Conservation (phyloP, 2,888 invertebrate genomes). For the Drosophila tanythrix region DNA sequence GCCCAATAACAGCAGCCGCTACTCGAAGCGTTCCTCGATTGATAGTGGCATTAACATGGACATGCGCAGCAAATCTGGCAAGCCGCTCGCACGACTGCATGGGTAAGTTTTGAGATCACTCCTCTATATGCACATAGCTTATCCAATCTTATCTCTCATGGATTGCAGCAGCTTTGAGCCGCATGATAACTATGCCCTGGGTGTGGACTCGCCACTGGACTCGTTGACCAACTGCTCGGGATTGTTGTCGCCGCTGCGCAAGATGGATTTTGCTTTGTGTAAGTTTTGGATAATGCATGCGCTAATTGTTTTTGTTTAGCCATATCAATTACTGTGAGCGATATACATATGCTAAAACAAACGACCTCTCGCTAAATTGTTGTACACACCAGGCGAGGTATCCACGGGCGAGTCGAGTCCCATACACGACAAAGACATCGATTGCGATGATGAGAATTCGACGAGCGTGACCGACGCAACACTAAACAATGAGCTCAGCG, state of each 20-base stretch:
- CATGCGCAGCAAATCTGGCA: conserved; percentile 85
- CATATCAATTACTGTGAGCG: conserved; percentile 14
- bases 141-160: background rate
- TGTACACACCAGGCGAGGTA: conserved; percentile 83
- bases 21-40: conserved; percentile 91
- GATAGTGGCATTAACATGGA: conserved; percentile 92
- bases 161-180: conserved; percentile 79
- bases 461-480: conserved; percentile 83
- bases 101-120: conserved; percentile 62
- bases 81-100: conserved; percentile 85
- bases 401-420: conserved; percentile 85
- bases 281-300: conserved; percentile 85
- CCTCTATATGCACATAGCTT: too few species aligned
- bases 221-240: conserved; percentile 76
- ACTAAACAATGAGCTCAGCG: conserved; percentile 78
- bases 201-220: conserved; percentile 85
- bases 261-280: conserved; percentile 95
- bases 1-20: conserved; percentile 82
- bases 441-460: conserved; percentile 82
- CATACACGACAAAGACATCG: conserved; percentile 83
- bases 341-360: conserved; percentile 40
- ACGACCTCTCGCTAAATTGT: conserved; percentile 45
- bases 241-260: conserved; percentile 87
- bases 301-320: conserved; percentile 24
- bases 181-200: conserved; percentile 85